These are phyloP conservation scores for Antedon mediterranea DNA, from an alignment of 53 echinoderm and acorn worm species.

Conservation along the genomic window DNA sequence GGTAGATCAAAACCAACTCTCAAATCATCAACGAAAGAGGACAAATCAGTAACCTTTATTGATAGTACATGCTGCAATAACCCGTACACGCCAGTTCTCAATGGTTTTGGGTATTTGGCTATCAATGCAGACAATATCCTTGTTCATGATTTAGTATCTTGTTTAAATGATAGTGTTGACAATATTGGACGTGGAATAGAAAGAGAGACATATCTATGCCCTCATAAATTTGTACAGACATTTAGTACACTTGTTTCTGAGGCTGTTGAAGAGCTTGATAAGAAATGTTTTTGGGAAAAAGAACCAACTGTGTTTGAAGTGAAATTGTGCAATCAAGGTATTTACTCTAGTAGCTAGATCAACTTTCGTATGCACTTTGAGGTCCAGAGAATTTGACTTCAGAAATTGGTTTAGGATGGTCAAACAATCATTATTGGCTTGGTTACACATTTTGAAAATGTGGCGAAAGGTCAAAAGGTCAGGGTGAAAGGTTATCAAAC, in stretches of 20 bases:
- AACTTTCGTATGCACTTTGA: too few relatives aligned
- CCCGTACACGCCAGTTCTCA: constrained; percentile 52
- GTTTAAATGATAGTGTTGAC: constrained; percentile 14
- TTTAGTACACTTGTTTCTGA: constrained; percentile 31
- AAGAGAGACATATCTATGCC: constrained; percentile 35
- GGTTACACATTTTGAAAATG: too few relatives aligned
- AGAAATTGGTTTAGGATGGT: too few relatives aligned
- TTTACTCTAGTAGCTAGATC: too few relatives aligned
- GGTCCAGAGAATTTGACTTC: too few relatives aligned
- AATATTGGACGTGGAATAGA: background rate
- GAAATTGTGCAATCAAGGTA: constrained; percentile 47
- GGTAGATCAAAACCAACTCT: background rate
- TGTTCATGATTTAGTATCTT: constrained; percentile 51
- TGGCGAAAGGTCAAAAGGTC: too few relatives aligned
- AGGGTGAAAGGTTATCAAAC: too few relatives aligned
- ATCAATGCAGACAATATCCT: constrained; percentile 36
- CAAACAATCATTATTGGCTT: too few relatives aligned
- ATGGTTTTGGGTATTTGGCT: constrained; percentile 60
- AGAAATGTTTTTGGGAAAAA: constrained; percentile 67
- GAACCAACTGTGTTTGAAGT: constrained; percentile 82
- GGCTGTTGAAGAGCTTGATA: constrained; percentile 41
- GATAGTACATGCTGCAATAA: constrained; percentile 72
- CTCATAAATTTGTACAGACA: constrained; percentile 42
- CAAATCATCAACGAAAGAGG: background rate
- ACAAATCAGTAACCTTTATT: constrained; percentile 20